Evolutionary conservation across 1,140 invertebrate genomes (phyloP), one percentile per base, ranked within the genome.

Genomic region (Reticulitermes speratus): DNA sequence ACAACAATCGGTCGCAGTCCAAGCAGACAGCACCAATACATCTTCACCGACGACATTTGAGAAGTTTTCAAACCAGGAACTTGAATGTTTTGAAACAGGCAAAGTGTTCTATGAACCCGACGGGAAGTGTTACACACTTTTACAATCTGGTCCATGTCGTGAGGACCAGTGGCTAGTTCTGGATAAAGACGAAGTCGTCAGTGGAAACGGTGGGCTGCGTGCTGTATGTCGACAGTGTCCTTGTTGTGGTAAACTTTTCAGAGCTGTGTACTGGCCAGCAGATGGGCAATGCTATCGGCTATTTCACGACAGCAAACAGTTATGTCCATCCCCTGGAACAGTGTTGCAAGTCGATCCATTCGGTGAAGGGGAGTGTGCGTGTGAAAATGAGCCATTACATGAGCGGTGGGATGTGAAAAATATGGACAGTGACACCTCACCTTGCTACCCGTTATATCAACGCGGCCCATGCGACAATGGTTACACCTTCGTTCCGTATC

Each of bases 391-490:
- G 25, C 65, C 65, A 2, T 25, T 30, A 30, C 65, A 75, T 30
- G 25, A 3, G 6, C 25, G 65, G 19, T 55, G 52, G 52, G 52
- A 55, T 55, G 52, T 2, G 52, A 55, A 55, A 55, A 55, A 21
- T 21, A 16, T 2, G 52, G 52, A 19, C 52, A 55, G 16, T 16
- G 44, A 44, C 7, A 52, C 48, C 25, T 84, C 81, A 6, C 38
- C 44, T 14, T 88, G 87, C 59, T 86, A 86, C 65, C 48, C 45
- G 30, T 75, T 87, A 12, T 88, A 75, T 59, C 81, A 23, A 25
- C 38, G 82, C 23, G 87, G 87, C 11, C 86, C 84, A 16, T 88
- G 87, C 82, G 55, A 23, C 6, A n/a, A 55, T 45, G 85, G 82
- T 23, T 44, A 38, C 45, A 75, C 84, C 3, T 87, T 69, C 44